These are phyloP conservation scores for Napeogenes inachia DNA, from an alignment of 2,888 invertebrate genomes.

Conservation along the genomic window DNA sequence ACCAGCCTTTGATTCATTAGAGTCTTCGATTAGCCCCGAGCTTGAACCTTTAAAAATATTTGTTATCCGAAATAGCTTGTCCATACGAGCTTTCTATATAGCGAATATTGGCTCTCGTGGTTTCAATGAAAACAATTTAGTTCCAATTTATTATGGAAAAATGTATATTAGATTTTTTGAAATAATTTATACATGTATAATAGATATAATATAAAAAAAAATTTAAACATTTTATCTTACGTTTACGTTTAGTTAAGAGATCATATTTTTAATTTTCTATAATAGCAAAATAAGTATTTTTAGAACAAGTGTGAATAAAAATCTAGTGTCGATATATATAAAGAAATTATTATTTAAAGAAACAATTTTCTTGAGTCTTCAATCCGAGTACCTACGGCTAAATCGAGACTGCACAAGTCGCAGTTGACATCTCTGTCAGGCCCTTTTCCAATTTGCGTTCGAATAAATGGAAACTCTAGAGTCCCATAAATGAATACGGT, in stretches of 20 bases:
- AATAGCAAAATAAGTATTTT: no score
- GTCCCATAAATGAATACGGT: conserved; percentile 73
- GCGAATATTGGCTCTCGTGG: not conserved
- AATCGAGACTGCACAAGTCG: conserved; percentile 67
- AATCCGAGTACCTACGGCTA: conserved; percentile 24
- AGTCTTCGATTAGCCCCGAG: conserved; percentile 65
- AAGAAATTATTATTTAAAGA: not conserved
- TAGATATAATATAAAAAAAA: no score
- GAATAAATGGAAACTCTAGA: conserved; percentile 70
- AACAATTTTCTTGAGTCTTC: conserved; percentile 16
- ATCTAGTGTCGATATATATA: not conserved
- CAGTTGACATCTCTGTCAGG: conserved; percentile 70
- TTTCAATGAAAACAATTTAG: no score
- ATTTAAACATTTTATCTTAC: no score
- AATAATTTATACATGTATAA: no score
- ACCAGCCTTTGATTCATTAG: conserved; percentile 75
- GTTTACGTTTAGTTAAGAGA: no score
- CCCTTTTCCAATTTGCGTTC: conserved; percentile 73
- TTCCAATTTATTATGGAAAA: no score
- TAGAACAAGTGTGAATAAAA: no score
- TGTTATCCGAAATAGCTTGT: conserved; percentile 27
- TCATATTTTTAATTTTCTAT: no score
- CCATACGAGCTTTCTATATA: not conserved
- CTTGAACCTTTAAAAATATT: conserved; percentile 30
- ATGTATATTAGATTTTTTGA: no score